These are phyloP conservation scores for Euspilapteryx auroguttella DNA, from an alignment of 2,888 invertebrate genomes.

Conservation along the genomic window DNA sequence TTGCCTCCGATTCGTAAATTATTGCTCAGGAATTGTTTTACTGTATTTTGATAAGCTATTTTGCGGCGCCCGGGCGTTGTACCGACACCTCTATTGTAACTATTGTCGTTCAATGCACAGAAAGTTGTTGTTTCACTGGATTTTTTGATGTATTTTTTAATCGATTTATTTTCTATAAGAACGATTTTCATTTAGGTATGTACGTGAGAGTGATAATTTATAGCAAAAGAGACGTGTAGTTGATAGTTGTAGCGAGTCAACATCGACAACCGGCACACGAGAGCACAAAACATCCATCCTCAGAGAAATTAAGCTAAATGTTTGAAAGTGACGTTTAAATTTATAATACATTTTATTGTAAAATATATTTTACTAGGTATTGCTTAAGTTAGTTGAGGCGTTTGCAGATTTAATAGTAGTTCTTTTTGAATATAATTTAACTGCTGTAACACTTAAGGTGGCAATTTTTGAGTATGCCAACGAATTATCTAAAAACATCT, in stretches of 20 bases:
- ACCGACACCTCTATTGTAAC: too few species aligned
- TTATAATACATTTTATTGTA: constrained; percentile 60
- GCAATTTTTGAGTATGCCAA: constrained; percentile 27
- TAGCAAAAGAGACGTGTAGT: too few species aligned
- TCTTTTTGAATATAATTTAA: constrained; percentile 38
- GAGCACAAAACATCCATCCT: constrained; percentile 61
- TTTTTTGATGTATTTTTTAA: constrained; percentile 53
- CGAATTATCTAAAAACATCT: too few species aligned
- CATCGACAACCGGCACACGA: constrained; percentile 48
- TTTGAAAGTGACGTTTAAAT: constrained; percentile 58
- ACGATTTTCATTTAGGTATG: too few species aligned
- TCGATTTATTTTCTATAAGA: constrained; percentile 1
- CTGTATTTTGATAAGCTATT: constrained; percentile 6
- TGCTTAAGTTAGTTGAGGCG: constrained; percentile 54
- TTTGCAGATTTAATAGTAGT: constrained; percentile 52
- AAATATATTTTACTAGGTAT: constrained; percentile 52
- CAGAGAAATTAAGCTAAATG: constrained; percentile 49
- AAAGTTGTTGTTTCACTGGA: constrained; percentile 58
- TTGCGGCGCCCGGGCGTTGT: too few species aligned
- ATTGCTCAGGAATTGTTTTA: constrained; percentile 53
- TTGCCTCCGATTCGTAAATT: constrained; percentile 10
- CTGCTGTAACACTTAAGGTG: constrained; percentile 20
- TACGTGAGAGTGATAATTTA: too few species aligned
- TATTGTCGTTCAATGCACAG: constrained; percentile 39
- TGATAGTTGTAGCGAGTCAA: constrained; percentile 46